Conservation (phyloP, 2,888 invertebrate genomes). For the Polydrusus tereticollis region DNA sequence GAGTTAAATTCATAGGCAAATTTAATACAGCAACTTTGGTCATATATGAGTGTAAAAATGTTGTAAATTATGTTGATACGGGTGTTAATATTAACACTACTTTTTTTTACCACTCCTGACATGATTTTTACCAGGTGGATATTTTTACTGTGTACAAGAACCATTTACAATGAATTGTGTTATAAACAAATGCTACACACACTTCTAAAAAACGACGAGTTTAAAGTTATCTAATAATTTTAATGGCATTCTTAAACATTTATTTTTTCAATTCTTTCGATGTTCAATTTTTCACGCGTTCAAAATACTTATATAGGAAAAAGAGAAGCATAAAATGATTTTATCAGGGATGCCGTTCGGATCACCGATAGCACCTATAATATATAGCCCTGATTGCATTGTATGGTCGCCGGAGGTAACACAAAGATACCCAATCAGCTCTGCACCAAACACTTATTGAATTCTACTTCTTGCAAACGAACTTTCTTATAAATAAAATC, state of each 20-base stretch:
- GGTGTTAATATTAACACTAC: no score
- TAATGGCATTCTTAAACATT: conserved; percentile 23
- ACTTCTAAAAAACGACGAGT: neutral
- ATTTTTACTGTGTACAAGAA: no score
- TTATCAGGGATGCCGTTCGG: conserved; percentile 48
- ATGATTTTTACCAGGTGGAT: no score
- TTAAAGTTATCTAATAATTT: neutral
- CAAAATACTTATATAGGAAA: conserved; percentile 43
- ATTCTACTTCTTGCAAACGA: conserved; percentile 58
- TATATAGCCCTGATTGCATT: conserved; percentile 63
- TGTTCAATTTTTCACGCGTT: conserved; percentile 45
- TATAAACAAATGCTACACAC: no score
- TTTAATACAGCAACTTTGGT: no score
- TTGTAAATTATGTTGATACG: no score
- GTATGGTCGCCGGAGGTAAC: conserved; percentile 65
- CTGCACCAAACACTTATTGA: conserved; percentile 68
- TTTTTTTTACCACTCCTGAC: no score
- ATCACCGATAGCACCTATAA: conserved; percentile 49
- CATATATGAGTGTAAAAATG: no score
- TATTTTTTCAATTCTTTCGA: conserved; percentile 39
- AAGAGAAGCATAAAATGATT: conserved; percentile 49
- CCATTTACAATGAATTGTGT: no score
- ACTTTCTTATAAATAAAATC: conserved; percentile 51
- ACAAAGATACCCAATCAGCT: conserved; percentile 68
- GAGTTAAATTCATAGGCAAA: no score